Base-by-base conservation (phyloP, 2,113 vertebrate genomes). In the Alethe castanea region DNA sequence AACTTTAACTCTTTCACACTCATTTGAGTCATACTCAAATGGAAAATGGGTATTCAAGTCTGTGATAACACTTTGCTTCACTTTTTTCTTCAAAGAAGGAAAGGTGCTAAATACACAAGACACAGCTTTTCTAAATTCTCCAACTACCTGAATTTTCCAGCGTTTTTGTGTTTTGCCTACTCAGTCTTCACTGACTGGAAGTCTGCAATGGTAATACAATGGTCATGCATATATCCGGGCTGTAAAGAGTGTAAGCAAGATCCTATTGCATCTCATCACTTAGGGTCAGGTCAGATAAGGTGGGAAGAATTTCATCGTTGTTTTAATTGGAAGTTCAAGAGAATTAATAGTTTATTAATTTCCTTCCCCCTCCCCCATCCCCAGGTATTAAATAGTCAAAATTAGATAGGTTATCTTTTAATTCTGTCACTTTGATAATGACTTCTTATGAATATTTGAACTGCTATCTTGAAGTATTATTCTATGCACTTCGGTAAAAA, bases 311-410 rank as follows among this genome's bases (percentile, higher is more conserved):
- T 42, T 73, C 5, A 17, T 11, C 9, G 3, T 47, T 78, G 18
- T 48, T 81, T 70, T 38, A 38, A 20, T 48, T 53, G 72, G 6
- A 11, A 28, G 65, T 85, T 89, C 44, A 53, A 45, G 28, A 72
- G 3, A 92, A 40, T 64, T 47, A 48, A 19, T 61, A 40, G 14
- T 90, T 73, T 47, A 4, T 50, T 88, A 9, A 17, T 56, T 56
- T 16, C 19, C 8, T 2, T 2, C 8, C 17, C 11, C 8, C 2
- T 5, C 7, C 19, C 19, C 11, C 7, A 2, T 9, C 2, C 3
- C 11, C 20, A 7, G 8, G 33, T 87, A 44, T 61, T 54, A 45
- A 64, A 71, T 40, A 65, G 10, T 67, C 88, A 72, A 70, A 65
- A 73, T 66, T 81, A 69, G 16, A 29, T 66, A 59, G 8, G 3